Conservation (phyloP, 23 tunicate genomes). For the Ciona savignyi region DNA sequence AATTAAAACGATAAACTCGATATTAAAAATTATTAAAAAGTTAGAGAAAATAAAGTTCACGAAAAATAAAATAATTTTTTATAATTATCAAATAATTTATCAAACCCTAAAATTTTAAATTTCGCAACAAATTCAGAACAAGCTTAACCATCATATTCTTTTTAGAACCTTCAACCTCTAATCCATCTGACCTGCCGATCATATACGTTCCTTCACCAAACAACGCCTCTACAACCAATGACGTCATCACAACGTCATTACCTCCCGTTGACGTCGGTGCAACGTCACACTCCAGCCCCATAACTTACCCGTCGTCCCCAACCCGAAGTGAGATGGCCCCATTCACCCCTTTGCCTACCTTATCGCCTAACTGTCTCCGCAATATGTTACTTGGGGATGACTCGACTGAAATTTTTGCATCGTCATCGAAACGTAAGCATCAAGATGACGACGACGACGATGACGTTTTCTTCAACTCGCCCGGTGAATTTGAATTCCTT, state of each 20-base stretch:
- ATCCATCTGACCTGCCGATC: slow-evolving; percentile 11
- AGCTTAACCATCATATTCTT: background rate
- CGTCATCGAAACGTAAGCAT: slow-evolving; percentile 6
- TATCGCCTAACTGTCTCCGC: slow-evolving; percentile 23
- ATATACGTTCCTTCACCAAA: slow-evolving; percentile 19
- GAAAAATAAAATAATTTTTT: too few species aligned
- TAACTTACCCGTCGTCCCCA: background rate
- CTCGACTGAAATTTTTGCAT: background rate
- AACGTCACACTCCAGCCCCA: slow-evolving; percentile 12
- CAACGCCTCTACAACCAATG: background rate
- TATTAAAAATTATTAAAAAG: too few species aligned
- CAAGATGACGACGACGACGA: slow-evolving; percentile 35
- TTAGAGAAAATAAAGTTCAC: too few species aligned
- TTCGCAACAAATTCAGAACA: too few species aligned
- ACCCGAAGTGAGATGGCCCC: background rate
- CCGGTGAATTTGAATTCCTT: slow-evolving; percentile 13
- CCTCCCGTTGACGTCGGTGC: background rate
- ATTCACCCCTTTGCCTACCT: slow-evolving; percentile 14
- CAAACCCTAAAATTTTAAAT: background rate
- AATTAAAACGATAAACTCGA: too few species aligned
- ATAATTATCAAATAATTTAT: too few species aligned
- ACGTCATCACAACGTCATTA: background rate
- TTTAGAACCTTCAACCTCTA: background rate
- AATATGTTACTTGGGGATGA: slow-evolving; percentile 11
- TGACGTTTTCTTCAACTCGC: slow-evolving; percentile 42